Evolutionary conservation across 1,140 invertebrate genomes (phyloP), one percentile per base, ranked within the genome.

Genomic region (Acyrthosiphon pisum): DNA sequence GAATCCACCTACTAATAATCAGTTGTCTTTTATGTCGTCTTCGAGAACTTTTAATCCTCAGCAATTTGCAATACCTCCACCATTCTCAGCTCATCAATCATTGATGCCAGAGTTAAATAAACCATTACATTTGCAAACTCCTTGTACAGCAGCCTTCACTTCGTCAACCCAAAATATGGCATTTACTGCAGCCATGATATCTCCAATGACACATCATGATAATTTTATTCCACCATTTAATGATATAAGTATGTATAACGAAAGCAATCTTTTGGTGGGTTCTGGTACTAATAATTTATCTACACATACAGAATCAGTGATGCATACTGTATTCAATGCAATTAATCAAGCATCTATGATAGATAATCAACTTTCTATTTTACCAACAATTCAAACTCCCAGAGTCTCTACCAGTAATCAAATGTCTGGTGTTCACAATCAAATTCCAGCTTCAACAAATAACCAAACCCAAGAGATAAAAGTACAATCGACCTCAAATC

Each of bases 151-250:
- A 8, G 96, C 97, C 20, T 98, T 98, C 94, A 97, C 97, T 11
- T 96, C 97, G 30, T 97, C 97, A 7, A 96, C 97, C 83, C 96
- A 97, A 94, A 97, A 97, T 94, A 97, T 97, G 96, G 97, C 97
- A 0, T 94, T 97, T 4, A 97, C 97, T 7, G 96, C 97, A 14
- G 96, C 97, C 1, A 97, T 98, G 96, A 97, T 97, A 37, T 95
- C 96, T 35, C 95, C 96, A 23, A 94, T 93, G 35, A 81, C 94
- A 88, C 95, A 95, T 88, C 76, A 81, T 0, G 91, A 93, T 84
- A 93, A 93, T 56, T 93, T 86, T 44, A 93, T 86, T 93, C 90
- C 44, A 37, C 93, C 91, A 8, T 83, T 93, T 84, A 93, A 56
- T 56, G 91, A 93, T 56, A 84, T 92, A 35, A 92, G n/a, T 93